Evolutionary conservation across 2,888 invertebrate species (phyloP).

Genomic region (Dryomyza anilis): DNA sequence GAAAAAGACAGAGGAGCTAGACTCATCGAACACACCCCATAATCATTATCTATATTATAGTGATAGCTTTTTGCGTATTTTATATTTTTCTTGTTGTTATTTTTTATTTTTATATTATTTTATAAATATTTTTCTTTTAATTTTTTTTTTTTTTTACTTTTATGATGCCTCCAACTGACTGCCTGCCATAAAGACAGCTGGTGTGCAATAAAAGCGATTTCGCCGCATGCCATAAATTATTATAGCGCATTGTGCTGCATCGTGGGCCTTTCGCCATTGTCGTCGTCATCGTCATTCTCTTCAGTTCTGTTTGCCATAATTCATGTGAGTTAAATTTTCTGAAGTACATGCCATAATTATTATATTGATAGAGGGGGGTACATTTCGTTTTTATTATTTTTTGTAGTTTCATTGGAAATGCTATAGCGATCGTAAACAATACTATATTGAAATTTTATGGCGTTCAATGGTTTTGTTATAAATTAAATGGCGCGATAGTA

Average conservation of each 20-base stretch:
- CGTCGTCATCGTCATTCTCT: neutral
- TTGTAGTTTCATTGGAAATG: neutral
- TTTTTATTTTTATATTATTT: neutral
- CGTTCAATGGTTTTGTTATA: conserved; percentile 52
- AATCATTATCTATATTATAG: too few relatives aligned
- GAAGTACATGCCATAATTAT: conserved; percentile 46
- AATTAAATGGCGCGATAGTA: conserved; percentile 53
- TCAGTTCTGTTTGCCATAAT: conserved; percentile 10
- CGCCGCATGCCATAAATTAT: conserved; percentile 54
- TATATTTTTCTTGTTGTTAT: too few relatives aligned
- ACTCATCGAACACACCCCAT: neutral
- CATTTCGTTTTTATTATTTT: neutral
- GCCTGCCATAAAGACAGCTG: conserved; percentile 45
- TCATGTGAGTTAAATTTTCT: conserved; percentile 28
- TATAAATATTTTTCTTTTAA: neutral
- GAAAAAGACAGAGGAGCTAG: neutral
- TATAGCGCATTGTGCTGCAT: too few relatives aligned
- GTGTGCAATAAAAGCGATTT: conserved; percentile 55
- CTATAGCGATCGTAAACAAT: conserved; percentile 47
- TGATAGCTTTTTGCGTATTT: too few relatives aligned
- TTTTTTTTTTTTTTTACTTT: neutral
- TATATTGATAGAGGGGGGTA: conserved; percentile 32
- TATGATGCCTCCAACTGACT: neutral
- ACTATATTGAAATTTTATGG: conserved; percentile 56
- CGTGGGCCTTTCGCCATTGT: too few relatives aligned